A percentile compares a stretch with the other conserved stretches of the same genome.
phyloP scores from a whole-genome alignment of 2,797 vertebrate genomes.

The Phrynocephalus guinanensis region DNA sequence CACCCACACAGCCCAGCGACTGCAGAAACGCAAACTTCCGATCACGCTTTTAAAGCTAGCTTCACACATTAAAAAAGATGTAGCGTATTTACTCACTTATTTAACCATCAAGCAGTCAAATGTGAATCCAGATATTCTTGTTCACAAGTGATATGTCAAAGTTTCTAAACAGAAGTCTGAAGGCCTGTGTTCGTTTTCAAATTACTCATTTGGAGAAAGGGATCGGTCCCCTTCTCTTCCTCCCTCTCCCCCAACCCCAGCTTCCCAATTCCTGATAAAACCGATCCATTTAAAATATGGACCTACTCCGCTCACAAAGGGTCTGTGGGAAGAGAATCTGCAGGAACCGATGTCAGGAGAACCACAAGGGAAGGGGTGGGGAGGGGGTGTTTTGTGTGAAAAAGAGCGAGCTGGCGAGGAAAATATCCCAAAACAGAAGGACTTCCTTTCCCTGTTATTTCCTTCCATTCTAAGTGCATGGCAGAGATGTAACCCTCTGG shows the following conservation, averaged over 20 bases:
- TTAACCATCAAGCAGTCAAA: slow-evolving; percentile 39
- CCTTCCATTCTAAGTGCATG: slow-evolving; percentile 64
- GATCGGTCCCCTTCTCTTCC: background rate
- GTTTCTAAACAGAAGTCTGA: slow-evolving; percentile 18
- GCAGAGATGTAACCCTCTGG: slow-evolving; percentile 49
- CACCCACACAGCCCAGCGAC: background rate
- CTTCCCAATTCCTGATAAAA: slow-evolving; percentile 33
- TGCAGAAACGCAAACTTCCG: background rate
- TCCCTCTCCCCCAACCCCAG: background rate
- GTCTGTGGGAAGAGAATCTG: slow-evolving; percentile 48
- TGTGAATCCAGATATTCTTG: slow-evolving; percentile 36
- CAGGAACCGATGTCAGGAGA: slow-evolving; percentile 57
- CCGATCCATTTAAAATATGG: slow-evolving; percentile 57
- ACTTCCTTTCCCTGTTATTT: slow-evolving; percentile 70
- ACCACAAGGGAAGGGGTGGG: slow-evolving; percentile 44
- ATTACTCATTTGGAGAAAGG: slow-evolving; percentile 3
- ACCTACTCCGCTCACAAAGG: slow-evolving; percentile 57
- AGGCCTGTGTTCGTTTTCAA: slow-evolving; percentile 28
- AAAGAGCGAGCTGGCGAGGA: background rate
- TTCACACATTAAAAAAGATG: background rate
- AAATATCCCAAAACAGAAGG: slow-evolving; percentile 18
- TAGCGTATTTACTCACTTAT: slow-evolving; percentile 45
- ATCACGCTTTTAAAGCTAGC: background rate
- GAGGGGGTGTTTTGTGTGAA: slow-evolving; percentile 13
- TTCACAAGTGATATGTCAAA: slow-evolving; percentile 40